A percentile compares a stretch with the other conserved stretches of the same genome.
phyloP scores from a whole-genome alignment of 2,113 vertebrate genomes.

The Pagrus major region DNA sequence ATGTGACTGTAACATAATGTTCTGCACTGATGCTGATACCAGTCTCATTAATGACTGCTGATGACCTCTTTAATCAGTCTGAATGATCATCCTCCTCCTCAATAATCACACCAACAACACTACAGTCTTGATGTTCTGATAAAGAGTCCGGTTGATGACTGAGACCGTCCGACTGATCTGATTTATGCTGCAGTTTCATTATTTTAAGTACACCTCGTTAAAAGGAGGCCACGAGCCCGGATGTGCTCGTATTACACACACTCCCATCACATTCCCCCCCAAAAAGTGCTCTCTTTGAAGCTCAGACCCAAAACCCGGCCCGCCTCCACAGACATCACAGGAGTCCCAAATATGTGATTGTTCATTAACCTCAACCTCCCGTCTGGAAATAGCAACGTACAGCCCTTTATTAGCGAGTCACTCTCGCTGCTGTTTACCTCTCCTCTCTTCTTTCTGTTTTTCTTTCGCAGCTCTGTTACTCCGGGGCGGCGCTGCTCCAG shows the following conservation, averaged over 20 bases:
- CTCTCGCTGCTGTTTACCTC: conserved; percentile 25
- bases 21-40: too few relatives aligned
- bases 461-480: not conserved
- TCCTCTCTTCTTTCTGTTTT: conserved; percentile 7
- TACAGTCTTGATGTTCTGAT: not conserved
- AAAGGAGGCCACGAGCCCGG: conserved; percentile 1
- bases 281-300: conserved; percentile 50
- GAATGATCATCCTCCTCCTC: not conserved
- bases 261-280: conserved; percentile 16
- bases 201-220: conserved; percentile 5
- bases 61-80: not conserved
- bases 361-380: conserved; percentile 60
- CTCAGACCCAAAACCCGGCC: not conserved
- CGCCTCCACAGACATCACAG: conserved; percentile 51
- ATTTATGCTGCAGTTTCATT: conserved; percentile 13
- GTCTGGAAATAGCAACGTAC: conserved; percentile 44
- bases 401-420: conserved; percentile 49
- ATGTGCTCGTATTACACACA: conserved; percentile 31
- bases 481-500: not conserved
- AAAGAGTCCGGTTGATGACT: not conserved
- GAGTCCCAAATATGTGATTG: conserved; percentile 44
- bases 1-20: too few relatives aligned
- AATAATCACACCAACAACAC: too few relatives aligned
- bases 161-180: not conserved
- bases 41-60: not conserved